Percentiles rank a stretch among this genome's conserved stretches.
Conservation (phyloP, 2,797 vertebrate genomes). For the Myotis vivesi region DNA sequence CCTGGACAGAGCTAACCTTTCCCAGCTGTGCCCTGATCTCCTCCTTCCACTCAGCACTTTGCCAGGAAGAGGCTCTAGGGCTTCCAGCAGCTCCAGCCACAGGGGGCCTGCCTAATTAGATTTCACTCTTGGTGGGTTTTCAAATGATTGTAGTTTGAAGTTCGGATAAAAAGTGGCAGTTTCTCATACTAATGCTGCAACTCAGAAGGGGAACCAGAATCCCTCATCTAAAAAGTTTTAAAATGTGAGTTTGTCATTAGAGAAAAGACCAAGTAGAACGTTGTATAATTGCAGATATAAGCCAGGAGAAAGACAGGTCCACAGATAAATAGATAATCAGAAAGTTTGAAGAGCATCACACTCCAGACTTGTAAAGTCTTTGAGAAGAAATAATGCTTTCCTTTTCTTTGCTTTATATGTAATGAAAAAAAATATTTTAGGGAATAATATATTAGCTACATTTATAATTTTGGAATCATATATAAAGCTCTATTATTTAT, state of each 20-base stretch:
- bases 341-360: not conserved
- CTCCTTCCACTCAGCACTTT: conserved; percentile 48
- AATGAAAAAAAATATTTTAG: not conserved
- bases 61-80: not conserved
- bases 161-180: conserved; percentile 10
- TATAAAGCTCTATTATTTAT: conserved; percentile 8
- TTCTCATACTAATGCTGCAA: not conserved
- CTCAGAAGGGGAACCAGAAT: not conserved
- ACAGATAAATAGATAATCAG: not conserved
- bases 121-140: conserved; percentile 44
- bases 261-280: not conserved
- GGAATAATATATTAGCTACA: not conserved
- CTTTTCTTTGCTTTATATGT: conserved; percentile 31
- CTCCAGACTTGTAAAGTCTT: not conserved
- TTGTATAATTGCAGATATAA: not conserved
- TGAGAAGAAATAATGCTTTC: not conserved
- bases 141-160: not conserved
- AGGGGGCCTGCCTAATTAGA: conserved; percentile 39
- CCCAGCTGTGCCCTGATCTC: conserved; percentile 50
- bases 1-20: not conserved
- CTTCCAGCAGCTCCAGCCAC: not conserved
- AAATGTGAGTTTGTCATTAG: conserved; percentile 13
- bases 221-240: not conserved
- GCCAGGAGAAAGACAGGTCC: not conserved
- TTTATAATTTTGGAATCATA: conserved; percentile 14